These are phyloP conservation scores for Drosophila greeni DNA, from an alignment of 2,888 invertebrate genomes.

Conservation along the genomic window DNA sequence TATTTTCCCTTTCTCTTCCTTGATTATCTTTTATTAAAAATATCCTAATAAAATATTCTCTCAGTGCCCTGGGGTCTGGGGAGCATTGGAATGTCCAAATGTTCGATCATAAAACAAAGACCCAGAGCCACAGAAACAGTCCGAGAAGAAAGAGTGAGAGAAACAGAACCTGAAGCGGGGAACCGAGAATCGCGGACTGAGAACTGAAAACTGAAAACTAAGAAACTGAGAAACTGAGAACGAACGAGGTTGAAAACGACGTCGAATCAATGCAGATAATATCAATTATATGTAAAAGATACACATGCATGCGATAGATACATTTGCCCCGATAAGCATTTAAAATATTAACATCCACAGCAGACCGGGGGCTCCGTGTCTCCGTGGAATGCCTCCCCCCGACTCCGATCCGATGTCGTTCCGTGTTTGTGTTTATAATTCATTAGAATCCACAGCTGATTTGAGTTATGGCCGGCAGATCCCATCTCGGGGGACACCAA, in stretches of 20 bases:
- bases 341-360: conserved; percentile 65
- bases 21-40: background rate
- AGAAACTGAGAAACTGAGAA: conserved; percentile 10
- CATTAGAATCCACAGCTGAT: conserved; percentile 52
- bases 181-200: conserved; percentile 21
- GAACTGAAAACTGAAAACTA: conserved; percentile 17
- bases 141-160: conserved; percentile 8
- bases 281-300: conserved; percentile 75
- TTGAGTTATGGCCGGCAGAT: conserved; percentile 23
- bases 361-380: conserved; percentile 33
- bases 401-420: background rate
- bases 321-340: conserved; percentile 65
- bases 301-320: conserved; percentile 66
- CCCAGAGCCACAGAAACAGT: conserved; percentile 19
- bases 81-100: conserved; percentile 62
- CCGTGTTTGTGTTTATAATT: conserved; percentile 39
- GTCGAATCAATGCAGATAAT: conserved; percentile 71
- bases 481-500: conserved; percentile 8
- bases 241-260: conserved; percentile 36
- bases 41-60: background rate
- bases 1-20: background rate
- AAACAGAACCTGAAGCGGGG: conserved; percentile 17
- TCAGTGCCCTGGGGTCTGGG: conserved; percentile 14
- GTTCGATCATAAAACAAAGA: conserved; percentile 39
- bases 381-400: conserved; percentile 34